Conservation (phyloP, 2,888 invertebrate species). For the Platycheirus albimanus region DNA sequence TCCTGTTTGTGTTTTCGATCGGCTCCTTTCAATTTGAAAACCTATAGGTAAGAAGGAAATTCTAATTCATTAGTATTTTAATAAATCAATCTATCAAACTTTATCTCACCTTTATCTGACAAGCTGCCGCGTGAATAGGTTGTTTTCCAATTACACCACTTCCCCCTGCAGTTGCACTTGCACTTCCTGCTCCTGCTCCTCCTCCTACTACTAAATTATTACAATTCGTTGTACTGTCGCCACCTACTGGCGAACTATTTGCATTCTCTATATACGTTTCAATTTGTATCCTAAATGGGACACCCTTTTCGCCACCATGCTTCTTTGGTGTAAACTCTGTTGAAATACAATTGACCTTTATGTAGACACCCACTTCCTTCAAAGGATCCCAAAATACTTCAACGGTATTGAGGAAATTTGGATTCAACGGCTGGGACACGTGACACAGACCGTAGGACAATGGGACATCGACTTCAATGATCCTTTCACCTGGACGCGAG, state of each 20-base stretch:
- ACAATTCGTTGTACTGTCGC: conserved; percentile 66
- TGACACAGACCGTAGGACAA: conserved; percentile 95
- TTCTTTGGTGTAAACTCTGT: conserved; percentile 99
- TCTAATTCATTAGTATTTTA: not conserved
- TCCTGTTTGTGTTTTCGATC: conserved; percentile 99
- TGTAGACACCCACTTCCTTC: conserved; percentile 97
- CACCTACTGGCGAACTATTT: conserved; percentile 68
- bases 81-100: not conserved
- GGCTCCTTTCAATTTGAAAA: conserved; percentile 96
- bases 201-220: conserved; percentile 62
- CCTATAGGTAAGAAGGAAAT: conserved; percentile 80
- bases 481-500: conserved; percentile 94
- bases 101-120: conserved; percentile 95
- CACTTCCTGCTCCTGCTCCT: conserved; percentile 12
- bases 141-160: conserved; percentile 81
- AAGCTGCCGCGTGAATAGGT: conserved; percentile 96
- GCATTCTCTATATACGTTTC: conserved; percentile 87
- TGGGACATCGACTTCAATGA: conserved; percentile 96
- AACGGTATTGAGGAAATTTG: conserved; percentile 89
- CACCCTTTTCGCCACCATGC: conserved; percentile 99
- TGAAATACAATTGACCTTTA: conserved; percentile 98
- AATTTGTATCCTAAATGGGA: conserved; percentile 97
- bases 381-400: conserved; percentile 98
- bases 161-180: conserved; percentile 24
- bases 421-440: conserved; percentile 88